A percentile compares a stretch with the other conserved stretches of the same genome.
Conservation (phyloP, 1,140 invertebrate species). For the Cyclargus thomasi region DNA sequence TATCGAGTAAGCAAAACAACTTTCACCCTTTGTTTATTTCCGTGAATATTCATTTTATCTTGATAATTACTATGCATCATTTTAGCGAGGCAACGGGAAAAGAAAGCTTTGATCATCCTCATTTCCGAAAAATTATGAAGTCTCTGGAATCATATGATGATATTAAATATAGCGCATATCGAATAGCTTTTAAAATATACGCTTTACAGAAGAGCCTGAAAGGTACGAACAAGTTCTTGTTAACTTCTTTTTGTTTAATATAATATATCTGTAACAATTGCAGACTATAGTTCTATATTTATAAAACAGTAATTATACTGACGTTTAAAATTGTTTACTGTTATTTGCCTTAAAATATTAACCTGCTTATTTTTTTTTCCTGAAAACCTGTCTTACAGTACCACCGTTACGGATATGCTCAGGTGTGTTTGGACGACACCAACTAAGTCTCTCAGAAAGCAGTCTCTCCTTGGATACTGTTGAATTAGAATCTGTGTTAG, state of each 20-base stretch:
- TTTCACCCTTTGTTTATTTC: constrained; percentile 39
- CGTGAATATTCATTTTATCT: constrained; percentile 18
- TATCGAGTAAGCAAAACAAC: constrained; percentile 69
- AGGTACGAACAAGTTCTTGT: constrained; percentile 63
- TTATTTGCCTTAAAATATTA: too few relatives aligned
- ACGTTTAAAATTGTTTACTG: too few relatives aligned
- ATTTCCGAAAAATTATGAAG: constrained; percentile 69
- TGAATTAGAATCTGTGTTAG: constrained; percentile 78
- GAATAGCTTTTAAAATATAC: constrained; percentile 87
- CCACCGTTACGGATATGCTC: constrained; percentile 75
- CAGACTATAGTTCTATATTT: too few relatives aligned
- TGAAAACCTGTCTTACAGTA: constrained; percentile 72
- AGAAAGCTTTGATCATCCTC: constrained; percentile 76
- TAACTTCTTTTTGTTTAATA: too few relatives aligned
- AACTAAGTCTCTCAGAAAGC: constrained; percentile 77
- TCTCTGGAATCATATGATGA: constrained; percentile 81
- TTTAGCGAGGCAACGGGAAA: constrained; percentile 59
- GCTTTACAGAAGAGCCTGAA: constrained; percentile 80
- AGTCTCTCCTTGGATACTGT: constrained; percentile 75
- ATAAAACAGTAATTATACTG: neutral
- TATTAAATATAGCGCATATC: constrained; percentile 87
- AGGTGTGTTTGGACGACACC: constrained; percentile 79
- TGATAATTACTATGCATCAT: constrained; percentile 32
- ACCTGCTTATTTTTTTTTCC: neutral
- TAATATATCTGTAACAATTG: too few relatives aligned